phyloP scores from a whole-genome alignment of 1,140 invertebrate species.

The Schlechtendalia chinensis region DNA sequence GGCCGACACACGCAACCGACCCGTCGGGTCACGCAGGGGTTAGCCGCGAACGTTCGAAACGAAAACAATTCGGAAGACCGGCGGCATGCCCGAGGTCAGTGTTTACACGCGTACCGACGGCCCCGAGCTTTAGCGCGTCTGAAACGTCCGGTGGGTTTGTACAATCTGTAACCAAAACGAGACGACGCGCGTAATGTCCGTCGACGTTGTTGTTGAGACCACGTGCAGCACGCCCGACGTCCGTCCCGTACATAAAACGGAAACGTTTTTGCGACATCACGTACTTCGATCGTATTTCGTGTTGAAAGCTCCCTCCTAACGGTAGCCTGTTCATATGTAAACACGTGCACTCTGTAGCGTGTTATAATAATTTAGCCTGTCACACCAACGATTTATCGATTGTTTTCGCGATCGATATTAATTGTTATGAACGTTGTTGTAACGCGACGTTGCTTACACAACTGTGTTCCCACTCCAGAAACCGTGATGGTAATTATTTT shows the following conservation, averaged over 20 bases:
- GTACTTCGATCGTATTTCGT: neutral
- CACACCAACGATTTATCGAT: neutral
- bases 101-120: neutral
- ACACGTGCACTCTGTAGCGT: neutral
- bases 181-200: neutral
- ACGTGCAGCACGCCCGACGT: too few species aligned
- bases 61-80: constrained; percentile 12
- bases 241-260: neutral
- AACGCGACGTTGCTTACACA: neutral
- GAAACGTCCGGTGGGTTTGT: constrained; percentile 2
- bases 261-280: constrained; percentile 1
- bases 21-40: constrained; percentile 20
- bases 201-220: neutral
- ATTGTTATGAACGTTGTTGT: neutral
- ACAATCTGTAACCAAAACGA: neutral
- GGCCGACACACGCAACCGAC: constrained; percentile 17
- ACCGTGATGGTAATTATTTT: neutral
- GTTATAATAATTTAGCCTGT: neutral
- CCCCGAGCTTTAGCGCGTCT: neutral
- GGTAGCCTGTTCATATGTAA: neutral
- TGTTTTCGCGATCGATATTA: neutral
- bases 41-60: constrained; percentile 34
- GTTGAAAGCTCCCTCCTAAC: neutral
- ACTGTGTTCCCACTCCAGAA: neutral
- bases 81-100: constrained; percentile 28